These are phyloP conservation scores for Ips nitidus DNA, from an alignment of 1,140 invertebrate genomes.

Conservation along the genomic window DNA sequence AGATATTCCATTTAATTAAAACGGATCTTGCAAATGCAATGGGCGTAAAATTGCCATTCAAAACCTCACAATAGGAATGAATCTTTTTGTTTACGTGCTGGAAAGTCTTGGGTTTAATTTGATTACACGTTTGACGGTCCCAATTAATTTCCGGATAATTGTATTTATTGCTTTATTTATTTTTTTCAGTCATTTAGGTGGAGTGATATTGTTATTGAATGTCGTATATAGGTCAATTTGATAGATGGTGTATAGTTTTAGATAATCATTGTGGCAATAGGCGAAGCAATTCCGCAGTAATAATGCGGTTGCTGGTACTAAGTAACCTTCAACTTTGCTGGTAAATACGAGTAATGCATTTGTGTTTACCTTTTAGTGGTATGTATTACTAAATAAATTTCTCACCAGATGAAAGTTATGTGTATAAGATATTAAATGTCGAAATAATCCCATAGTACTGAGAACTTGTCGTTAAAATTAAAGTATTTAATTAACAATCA, in stretches of 20 bases:
- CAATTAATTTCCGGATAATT: too few species aligned
- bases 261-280: too few species aligned
- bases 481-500: not conserved
- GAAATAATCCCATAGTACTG: not conserved
- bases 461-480: not conserved
- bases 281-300: not conserved
- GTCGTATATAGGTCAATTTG: too few species aligned
- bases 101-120: not conserved
- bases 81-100: not conserved
- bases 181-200: too few species aligned
- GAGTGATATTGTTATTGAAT: too few species aligned
- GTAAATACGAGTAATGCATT: too few species aligned
- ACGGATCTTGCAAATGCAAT: not conserved
- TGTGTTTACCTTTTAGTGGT: too few species aligned
- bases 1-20: not conserved
- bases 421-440: not conserved
- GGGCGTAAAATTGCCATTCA: slow-evolving; percentile 5
- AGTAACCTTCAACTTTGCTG: not conserved
- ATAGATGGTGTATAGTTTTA: too few species aligned
- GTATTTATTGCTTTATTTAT: too few species aligned
- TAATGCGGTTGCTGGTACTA: not conserved
- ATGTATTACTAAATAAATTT: too few species aligned
- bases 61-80: not conserved
- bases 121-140: too few species aligned
- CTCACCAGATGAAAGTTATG: too few species aligned